A percentile compares a stretch with the other conserved stretches of the same genome.
Conservation (phyloP, 2,888 invertebrate genomes). For the Scaptomyza reducta region DNA sequence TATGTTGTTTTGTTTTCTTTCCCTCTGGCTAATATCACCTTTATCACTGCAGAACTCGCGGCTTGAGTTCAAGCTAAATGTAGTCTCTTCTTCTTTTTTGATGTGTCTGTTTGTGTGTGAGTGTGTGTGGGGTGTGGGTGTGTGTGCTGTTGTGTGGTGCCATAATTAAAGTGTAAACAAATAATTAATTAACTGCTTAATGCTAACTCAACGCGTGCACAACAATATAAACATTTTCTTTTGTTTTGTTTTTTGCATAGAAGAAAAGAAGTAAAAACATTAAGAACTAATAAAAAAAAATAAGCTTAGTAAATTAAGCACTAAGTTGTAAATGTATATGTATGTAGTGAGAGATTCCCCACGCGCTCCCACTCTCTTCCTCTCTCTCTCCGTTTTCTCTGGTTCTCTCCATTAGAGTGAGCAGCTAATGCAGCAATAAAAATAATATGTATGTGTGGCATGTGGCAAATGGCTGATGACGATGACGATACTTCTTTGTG, state of each 20-base stretch:
- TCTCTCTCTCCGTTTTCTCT: not conserved
- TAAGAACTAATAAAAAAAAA: slow-evolving; percentile 57
- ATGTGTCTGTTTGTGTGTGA: slow-evolving; percentile 15
- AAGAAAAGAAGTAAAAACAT: slow-evolving; percentile 40
- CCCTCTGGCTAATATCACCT: slow-evolving; percentile 73
- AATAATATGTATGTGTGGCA: slow-evolving; percentile 46
- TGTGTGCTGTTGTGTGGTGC: slow-evolving; percentile 26
- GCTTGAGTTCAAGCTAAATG: slow-evolving; percentile 64
- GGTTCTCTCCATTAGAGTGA: slow-evolving; percentile 20
- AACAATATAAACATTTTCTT: slow-evolving; percentile 35
- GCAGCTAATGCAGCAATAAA: slow-evolving; percentile 56
- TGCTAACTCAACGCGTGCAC: slow-evolving; percentile 58
- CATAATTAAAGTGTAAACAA: slow-evolving; percentile 52
- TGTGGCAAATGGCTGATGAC: slow-evolving; percentile 51
- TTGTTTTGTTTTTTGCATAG: slow-evolving; percentile 25
- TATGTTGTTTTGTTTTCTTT: slow-evolving; percentile 41
- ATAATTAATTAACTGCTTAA: slow-evolving; percentile 63
- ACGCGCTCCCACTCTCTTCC: slow-evolving; percentile 16
- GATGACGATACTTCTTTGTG: slow-evolving; percentile 33
- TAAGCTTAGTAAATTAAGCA: slow-evolving; percentile 67
- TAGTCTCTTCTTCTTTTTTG: slow-evolving; percentile 60
- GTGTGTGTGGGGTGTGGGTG: slow-evolving; percentile 8
- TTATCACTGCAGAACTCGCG: slow-evolving; percentile 71
- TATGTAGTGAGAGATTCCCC: slow-evolving; percentile 67
- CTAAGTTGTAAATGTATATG: slow-evolving; percentile 53